These are phyloP conservation scores for Vidua macroura DNA, from an alignment of 2,113 vertebrate species.

Conservation along the genomic window DNA sequence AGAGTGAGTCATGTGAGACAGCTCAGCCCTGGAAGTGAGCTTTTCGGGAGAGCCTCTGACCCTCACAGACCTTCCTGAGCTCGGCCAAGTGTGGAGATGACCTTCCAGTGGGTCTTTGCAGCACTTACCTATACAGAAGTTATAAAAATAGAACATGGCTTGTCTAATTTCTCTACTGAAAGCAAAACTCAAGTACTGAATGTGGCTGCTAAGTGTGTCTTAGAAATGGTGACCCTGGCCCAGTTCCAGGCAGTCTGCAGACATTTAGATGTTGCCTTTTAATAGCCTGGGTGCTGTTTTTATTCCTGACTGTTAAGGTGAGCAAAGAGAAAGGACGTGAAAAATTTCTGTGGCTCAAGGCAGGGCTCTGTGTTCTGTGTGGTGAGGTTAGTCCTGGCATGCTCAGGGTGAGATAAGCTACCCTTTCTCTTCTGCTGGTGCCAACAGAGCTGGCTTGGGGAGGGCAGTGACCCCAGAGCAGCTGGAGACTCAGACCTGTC, in stretches of 20 bases:
- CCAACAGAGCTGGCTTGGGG: background rate
- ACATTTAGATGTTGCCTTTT: background rate
- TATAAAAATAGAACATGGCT: background rate
- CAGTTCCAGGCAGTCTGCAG: background rate
- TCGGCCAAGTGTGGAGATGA: background rate
- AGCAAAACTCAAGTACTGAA: background rate
- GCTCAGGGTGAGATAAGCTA: background rate
- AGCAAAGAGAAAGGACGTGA: background rate
- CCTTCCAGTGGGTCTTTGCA: background rate
- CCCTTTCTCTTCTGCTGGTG: background rate
- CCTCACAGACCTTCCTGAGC: background rate
- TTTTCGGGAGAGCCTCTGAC: background rate
- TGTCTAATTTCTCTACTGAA: background rate
- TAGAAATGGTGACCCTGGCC: background rate
- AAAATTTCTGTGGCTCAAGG: background rate
- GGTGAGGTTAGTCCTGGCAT: background rate
- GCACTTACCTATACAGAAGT: background rate
- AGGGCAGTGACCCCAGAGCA: background rate
- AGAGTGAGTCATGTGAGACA: background rate
- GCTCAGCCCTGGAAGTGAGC: background rate
- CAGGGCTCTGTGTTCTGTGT: background rate
- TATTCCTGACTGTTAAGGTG: background rate
- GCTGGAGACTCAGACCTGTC: background rate
- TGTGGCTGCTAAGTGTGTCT: background rate
- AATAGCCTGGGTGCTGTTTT: background rate